Conservation (phyloP, 2,797 vertebrate species). For the Dipus sagitta region DNA sequence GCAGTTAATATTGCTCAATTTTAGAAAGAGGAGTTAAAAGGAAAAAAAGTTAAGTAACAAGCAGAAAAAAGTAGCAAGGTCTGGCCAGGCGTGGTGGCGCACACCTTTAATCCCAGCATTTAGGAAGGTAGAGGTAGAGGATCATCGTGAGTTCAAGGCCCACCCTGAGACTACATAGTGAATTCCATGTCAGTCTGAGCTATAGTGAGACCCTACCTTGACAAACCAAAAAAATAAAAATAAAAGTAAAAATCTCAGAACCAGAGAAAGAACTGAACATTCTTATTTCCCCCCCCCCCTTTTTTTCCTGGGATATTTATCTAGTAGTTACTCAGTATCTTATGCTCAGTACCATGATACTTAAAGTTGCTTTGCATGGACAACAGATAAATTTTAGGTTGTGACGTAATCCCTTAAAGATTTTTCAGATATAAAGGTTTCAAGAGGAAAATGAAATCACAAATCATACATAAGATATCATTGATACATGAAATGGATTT, state of each 20-base stretch:
- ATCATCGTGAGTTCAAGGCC: too few relatives aligned
- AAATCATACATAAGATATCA: slow-evolving; percentile 11
- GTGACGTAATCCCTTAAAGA: slow-evolving; percentile 15
- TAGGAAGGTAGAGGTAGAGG: too few relatives aligned
- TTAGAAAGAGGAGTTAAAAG: slow-evolving; percentile 41
- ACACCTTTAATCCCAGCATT: too few relatives aligned
- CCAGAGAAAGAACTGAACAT: slow-evolving; percentile 21
- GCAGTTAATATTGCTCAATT: not conserved
- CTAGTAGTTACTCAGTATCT: slow-evolving; percentile 47
- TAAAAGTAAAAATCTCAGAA: slow-evolving; percentile 3
- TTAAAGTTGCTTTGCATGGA: slow-evolving; percentile 14
- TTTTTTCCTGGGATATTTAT: slow-evolving; percentile 16
- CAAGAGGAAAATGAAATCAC: not conserved
- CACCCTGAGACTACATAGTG: too few relatives aligned
- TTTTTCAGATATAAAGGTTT: slow-evolving; percentile 47
- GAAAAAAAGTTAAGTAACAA: slow-evolving; percentile 35
- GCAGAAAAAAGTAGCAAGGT: slow-evolving; percentile 14
- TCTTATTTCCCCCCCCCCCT: not conserved
- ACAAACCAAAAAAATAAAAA: too few relatives aligned
- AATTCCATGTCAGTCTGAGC: too few relatives aligned
- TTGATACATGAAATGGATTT: not conserved
- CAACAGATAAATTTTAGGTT: slow-evolving; percentile 29
- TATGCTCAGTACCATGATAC: not conserved
- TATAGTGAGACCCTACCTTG: too few relatives aligned
- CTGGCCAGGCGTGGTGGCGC: too few relatives aligned